Conservation (phyloP, 2,113 vertebrate species). For the Dipodomys spectabilis region DNA sequence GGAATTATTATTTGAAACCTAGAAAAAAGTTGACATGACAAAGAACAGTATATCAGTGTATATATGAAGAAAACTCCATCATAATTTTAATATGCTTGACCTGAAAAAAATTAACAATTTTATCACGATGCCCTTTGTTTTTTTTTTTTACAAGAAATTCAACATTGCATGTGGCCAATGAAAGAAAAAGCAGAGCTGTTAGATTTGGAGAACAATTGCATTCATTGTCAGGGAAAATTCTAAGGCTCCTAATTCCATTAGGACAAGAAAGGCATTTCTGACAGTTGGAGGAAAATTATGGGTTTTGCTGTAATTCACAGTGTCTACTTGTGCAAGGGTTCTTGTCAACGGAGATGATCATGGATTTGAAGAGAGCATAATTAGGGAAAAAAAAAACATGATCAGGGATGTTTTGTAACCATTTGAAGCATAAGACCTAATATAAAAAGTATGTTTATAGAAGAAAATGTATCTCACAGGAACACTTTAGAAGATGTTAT, state of each 20-base stretch:
- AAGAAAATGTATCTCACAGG: not conserved
- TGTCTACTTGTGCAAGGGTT: not conserved
- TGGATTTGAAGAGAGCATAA: not conserved
- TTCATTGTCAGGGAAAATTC: not conserved
- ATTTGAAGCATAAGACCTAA: slow-evolving; percentile 22
- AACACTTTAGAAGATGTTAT: not conserved
- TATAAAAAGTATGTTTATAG: not conserved
- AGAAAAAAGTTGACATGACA: not conserved
- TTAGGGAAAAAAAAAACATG: slow-evolving; percentile 8
- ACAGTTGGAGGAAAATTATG: not conserved
- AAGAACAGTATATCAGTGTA: not conserved
- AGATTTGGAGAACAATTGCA: slow-evolving; percentile 10
- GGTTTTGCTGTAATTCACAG: not conserved
- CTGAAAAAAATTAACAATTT: not conserved
- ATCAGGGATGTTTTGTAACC: not conserved
- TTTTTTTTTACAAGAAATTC: not conserved
- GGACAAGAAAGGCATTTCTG: slow-evolving; percentile 1
- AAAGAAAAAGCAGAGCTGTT: not conserved
- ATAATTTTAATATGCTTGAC: not conserved
- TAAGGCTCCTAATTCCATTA: slow-evolving; percentile 38
- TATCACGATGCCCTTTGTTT: not conserved
- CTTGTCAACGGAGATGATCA: not conserved
- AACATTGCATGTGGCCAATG: not conserved
- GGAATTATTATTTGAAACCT: slow-evolving; percentile 2
- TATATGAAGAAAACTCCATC: not conserved